Evolutionary conservation across 1,140 invertebrate genomes (phyloP), one percentile per base, ranked within the genome.

Genomic region (Pseudoatta argentina): DNA sequence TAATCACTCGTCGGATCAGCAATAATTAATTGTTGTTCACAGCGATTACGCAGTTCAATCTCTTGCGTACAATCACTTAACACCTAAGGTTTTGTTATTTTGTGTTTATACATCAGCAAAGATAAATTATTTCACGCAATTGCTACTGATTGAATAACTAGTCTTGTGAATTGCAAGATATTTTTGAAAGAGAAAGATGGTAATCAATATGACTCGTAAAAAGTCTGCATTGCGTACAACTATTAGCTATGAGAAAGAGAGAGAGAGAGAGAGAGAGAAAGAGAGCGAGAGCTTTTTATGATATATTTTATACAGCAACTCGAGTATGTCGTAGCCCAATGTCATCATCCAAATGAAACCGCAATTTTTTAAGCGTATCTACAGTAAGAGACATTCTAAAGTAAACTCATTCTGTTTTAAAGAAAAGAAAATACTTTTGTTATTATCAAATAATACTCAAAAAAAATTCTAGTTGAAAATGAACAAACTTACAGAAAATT

Each of bases 81-180:
- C 51, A n/a, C 34, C 12, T 69, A 39, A 59, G 12, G 7, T 59
- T 73, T 73, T 59, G 14, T 48, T 48, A 55, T 69, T 79, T 79
- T 30, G 61, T 21, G 12, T 78, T 57, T 27, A 14, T 51, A 34
- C 39, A 61, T 73, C 27, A 34, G 24, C 39, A 1, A 51, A 82
- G 34, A 82, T 82, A 82, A 82, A 73, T 82, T 44, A 61, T 48
- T 73, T 61, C 69, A 18, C 55, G 12, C 39, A 61, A 14, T 18
- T 59, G 66, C 24, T 34, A 34, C 48, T 72, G 67, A 82, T 61
- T 61, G 79, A 82, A 73, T 82, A 72, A 72, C 55, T 48, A 30
- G 39, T 61, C 12, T 27, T 27, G 12, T 44, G 66, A 82, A 71
- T 73, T 72, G 39, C 79, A 21, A 30, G 16, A 30, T 39, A 51